Percentiles rank a stretch among this genome's conserved stretches.
Conservation (phyloP, 2,797 vertebrate species). For the Chaunax sp. region DNA sequence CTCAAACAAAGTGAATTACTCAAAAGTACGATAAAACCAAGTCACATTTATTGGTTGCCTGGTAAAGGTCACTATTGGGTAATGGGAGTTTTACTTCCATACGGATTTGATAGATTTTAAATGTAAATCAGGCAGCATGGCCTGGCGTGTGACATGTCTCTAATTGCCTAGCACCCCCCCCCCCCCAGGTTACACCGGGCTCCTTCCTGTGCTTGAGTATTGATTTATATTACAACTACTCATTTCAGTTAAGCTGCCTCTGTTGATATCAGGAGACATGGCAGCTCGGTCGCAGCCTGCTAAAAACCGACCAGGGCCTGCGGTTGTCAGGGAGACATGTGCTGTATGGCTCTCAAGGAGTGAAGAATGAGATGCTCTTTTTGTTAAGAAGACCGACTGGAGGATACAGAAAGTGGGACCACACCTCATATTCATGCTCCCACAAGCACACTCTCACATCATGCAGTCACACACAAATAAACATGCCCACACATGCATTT, state of each 20-base stretch:
- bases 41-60: slow-evolving; percentile 15
- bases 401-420: slow-evolving; percentile 58
- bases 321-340: slow-evolving; percentile 75
- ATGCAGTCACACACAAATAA: slow-evolving; percentile 58
- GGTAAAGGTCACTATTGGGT: slow-evolving; percentile 46
- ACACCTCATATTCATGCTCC: slow-evolving; percentile 59
- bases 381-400: slow-evolving; percentile 47
- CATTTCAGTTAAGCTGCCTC: slow-evolving; percentile 34
- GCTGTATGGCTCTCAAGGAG: slow-evolving; percentile 69
- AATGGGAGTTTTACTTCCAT: slow-evolving; percentile 28
- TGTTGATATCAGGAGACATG: slow-evolving; percentile 29
- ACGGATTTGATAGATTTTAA: slow-evolving; percentile 49
- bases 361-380: slow-evolving; percentile 69
- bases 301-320: slow-evolving; percentile 49
- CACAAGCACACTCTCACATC: slow-evolving; percentile 51
- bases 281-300: slow-evolving; percentile 47
- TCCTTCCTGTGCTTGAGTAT: slow-evolving; percentile 31
- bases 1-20: slow-evolving; percentile 5
- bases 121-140: slow-evolving; percentile 33
- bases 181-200: slow-evolving; percentile 29
- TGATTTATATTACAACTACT: slow-evolving; percentile 50
- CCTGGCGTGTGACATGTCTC: slow-evolving; percentile 43
- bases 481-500: slow-evolving; percentile 60
- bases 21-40: slow-evolving; percentile 6
- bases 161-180: slow-evolving; percentile 49